phyloP scores from a whole-genome alignment of 2,797 vertebrate species.

The Alauda arvensis region DNA sequence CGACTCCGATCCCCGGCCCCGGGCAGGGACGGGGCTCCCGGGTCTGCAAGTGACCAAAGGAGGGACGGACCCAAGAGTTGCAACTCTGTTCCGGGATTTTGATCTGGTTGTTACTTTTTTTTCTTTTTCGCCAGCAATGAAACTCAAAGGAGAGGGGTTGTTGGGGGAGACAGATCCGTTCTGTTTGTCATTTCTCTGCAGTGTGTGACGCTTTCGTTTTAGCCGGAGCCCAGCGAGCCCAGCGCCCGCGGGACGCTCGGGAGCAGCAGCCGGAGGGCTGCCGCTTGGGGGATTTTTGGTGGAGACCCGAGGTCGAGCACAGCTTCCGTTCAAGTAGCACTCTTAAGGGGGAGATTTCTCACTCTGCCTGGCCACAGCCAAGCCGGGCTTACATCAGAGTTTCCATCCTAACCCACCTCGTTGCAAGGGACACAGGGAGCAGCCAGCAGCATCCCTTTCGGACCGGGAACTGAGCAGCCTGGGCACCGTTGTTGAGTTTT shows the following conservation, averaged over 20 bases:
- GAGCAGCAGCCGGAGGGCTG: not conserved
- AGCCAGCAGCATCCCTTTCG: not conserved
- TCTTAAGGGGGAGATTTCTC: not conserved
- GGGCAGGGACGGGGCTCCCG: not conserved
- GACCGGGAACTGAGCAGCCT: not conserved
- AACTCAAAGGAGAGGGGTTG: not conserved
- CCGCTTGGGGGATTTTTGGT: not conserved
- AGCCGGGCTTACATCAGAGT: not conserved
- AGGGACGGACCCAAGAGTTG: not conserved
- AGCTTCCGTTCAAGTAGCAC: constrained; percentile 13
- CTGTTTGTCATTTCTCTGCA: constrained; percentile 13
- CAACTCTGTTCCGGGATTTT: not conserved
- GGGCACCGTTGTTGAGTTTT: not conserved
- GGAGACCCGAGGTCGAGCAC: not conserved
- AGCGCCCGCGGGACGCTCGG: not conserved
- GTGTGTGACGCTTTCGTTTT: constrained; percentile 1
- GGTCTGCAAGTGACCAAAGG: not conserved
- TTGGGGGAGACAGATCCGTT: not conserved
- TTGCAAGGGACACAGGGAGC: not conserved
- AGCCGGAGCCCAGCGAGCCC: not conserved
- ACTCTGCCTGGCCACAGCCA: not conserved
- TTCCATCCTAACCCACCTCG: not conserved
- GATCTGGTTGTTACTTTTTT: not conserved
- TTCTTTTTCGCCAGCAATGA: not conserved
- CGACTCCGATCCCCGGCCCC: not conserved